Conservation (phyloP, 1,140 invertebrate genomes). For the Bacillus rossius region DNA sequence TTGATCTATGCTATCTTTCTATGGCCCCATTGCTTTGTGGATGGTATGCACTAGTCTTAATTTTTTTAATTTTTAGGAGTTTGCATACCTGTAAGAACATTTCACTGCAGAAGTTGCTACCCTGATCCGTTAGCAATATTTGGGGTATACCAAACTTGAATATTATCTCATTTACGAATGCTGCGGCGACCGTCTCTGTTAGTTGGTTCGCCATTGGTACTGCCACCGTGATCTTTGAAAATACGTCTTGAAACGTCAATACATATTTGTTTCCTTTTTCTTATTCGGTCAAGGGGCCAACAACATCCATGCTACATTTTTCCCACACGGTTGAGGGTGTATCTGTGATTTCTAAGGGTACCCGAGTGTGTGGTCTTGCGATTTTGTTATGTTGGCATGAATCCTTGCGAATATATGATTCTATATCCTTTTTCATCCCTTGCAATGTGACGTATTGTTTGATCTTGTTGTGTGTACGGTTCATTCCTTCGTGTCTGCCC, state of each 20-base stretch:
- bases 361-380: too few relatives aligned
- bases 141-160: conserved; percentile 28
- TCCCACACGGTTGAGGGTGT: conserved; percentile 17
- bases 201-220: conserved; percentile 24
- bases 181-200: conserved; percentile 24
- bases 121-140: conserved; percentile 32
- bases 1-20: conserved; percentile 24
- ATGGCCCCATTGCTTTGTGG: conserved; percentile 29
- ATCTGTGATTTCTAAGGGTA: conserved; percentile 23
- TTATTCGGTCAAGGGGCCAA: conserved; percentile 28
- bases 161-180: conserved; percentile 28
- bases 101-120: conserved; percentile 25
- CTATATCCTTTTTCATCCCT: conserved; percentile 28
- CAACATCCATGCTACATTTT: conserved; percentile 26
- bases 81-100: conserved; percentile 26
- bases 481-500: conserved; percentile 31
- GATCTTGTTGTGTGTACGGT: conserved; percentile 29
- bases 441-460: conserved; percentile 30
- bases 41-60: conserved; percentile 24
- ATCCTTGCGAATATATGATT: conserved; percentile 32
- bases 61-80: conserved; percentile 28
- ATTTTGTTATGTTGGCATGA: conserved; percentile 24
- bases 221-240: conserved; percentile 29
- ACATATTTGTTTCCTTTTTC: conserved; percentile 29
- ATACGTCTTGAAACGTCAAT: conserved; percentile 29